Evolutionary conservation across 37 sponge, comb jelly and placozoan genomes (phyloP).

Genomic region (Mnemiopsis leidyi): DNA sequence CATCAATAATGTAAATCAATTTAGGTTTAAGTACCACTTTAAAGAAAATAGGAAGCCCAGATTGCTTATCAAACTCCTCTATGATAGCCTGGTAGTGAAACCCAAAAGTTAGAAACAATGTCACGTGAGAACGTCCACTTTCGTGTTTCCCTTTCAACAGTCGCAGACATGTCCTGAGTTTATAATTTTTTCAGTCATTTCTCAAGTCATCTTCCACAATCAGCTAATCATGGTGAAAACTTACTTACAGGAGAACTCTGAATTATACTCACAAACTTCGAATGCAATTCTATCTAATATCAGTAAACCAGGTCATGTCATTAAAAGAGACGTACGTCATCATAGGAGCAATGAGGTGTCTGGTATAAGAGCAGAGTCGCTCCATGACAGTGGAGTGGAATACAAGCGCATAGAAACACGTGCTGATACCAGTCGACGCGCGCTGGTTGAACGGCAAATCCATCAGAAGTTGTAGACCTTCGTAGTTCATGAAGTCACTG

Average conservation of each 20-base stretch:
- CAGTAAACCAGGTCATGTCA: background rate
- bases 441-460: constrained; percentile 22
- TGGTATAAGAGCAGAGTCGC: constrained; percentile 24
- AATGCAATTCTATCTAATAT: no score
- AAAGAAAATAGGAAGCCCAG: background rate
- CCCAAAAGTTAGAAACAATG: background rate
- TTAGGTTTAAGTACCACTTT: no score
- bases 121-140: constrained; percentile 10
- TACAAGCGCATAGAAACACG: constrained; percentile 28
- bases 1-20: no score
- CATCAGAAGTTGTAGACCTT: background rate
- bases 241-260: no score
- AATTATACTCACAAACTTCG: no score
- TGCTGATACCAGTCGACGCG: constrained; percentile 10
- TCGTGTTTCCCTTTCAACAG: background rate
- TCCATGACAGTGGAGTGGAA: constrained; percentile 38
- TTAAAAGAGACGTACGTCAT: background rate
- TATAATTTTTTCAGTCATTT: no score
- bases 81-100: constrained; percentile 7
- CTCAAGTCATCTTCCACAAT: no score
- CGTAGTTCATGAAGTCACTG: constrained; percentile 52
- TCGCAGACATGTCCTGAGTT: background rate
- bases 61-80: constrained; percentile 54
- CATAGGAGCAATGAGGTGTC: background rate
- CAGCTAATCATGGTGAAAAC: no score